phyloP scores from a whole-genome alignment of 2,888 invertebrate species.

The Lepidochrysops patricia region DNA sequence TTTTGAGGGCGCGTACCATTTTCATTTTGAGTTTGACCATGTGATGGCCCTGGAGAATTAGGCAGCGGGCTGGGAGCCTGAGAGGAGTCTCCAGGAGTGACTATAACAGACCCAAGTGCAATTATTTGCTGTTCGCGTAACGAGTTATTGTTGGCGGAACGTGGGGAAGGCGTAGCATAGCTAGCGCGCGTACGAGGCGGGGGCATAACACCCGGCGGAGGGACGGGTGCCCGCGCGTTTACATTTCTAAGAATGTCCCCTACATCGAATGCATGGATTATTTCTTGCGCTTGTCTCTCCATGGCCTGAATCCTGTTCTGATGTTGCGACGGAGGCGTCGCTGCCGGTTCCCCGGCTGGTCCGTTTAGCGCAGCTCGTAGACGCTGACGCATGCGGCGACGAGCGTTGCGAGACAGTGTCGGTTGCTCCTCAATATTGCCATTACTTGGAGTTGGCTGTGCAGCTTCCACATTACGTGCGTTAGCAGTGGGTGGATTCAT shows the following conservation, averaged over 20 bases:
- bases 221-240: background rate
- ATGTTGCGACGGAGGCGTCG: constrained; percentile 18
- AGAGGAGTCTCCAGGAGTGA: constrained; percentile 11
- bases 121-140: constrained; percentile 16
- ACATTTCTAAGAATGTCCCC: background rate
- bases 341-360: constrained; percentile 24
- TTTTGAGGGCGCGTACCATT: constrained; percentile 39
- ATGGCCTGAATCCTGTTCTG: background rate
- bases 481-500: constrained; percentile 34
- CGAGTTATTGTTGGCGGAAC: constrained; percentile 17
- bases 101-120: constrained; percentile 22
- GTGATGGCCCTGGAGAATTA: constrained; percentile 32
- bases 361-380: constrained; percentile 44
- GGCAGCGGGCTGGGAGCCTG: constrained; percentile 15
- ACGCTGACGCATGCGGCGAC: constrained; percentile 51
- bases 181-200: constrained; percentile 16
- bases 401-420: constrained; percentile 47
- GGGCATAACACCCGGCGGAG: background rate
- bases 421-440: constrained; percentile 16
- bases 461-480: constrained; percentile 15
- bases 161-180: constrained; percentile 15
- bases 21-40: constrained; percentile 30
- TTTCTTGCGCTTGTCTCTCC: background rate
- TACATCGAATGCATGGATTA: background rate
- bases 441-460: constrained; percentile 22